Evolutionary conservation across 2,113 vertebrate species (phyloP).

Genomic region (Daubentonia madagascariensis): DNA sequence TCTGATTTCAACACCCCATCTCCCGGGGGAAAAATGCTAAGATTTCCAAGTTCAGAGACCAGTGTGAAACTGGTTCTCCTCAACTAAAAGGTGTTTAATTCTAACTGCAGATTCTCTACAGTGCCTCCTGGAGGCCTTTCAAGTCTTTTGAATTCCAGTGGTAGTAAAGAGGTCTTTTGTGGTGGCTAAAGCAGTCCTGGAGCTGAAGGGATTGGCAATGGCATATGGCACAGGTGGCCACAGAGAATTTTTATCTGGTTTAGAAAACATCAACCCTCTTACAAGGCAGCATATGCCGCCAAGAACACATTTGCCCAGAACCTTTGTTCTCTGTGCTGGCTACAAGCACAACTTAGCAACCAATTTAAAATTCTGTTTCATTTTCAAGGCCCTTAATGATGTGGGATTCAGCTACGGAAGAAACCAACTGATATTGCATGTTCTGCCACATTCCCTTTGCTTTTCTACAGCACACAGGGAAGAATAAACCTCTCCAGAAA

Average conservation of each 20-base stretch:
- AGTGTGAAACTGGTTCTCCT: constrained; percentile 75
- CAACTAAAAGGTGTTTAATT: constrained; percentile 69
- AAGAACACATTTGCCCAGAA: constrained; percentile 51
- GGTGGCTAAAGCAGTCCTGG: constrained; percentile 57
- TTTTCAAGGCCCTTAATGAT: constrained; percentile 50
- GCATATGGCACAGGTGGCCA: constrained; percentile 43
- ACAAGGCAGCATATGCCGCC: background rate
- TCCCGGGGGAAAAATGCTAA: constrained; percentile 71
- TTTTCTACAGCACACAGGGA: background rate
- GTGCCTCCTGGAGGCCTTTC: constrained; percentile 77
- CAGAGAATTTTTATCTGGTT: constrained; percentile 50
- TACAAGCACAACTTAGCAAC: constrained; percentile 7
- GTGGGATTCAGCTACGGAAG: constrained; percentile 42
- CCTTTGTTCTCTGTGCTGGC: constrained; percentile 55
- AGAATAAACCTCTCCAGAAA: constrained; percentile 47
- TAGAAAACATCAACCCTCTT: constrained; percentile 34
- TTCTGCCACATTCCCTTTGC: background rate
- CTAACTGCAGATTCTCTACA: constrained; percentile 54
- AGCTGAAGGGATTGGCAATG: constrained; percentile 39
- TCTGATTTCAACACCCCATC: constrained; percentile 80
- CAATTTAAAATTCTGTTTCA: constrained; percentile 35
- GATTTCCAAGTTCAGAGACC: constrained; percentile 80
- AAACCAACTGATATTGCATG: background rate
- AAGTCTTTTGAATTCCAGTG: constrained; percentile 72
- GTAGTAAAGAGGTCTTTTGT: constrained; percentile 71